Evolutionary conservation across 2,888 invertebrate species (phyloP).

Genomic region (Pilophorus perplexus): DNA sequence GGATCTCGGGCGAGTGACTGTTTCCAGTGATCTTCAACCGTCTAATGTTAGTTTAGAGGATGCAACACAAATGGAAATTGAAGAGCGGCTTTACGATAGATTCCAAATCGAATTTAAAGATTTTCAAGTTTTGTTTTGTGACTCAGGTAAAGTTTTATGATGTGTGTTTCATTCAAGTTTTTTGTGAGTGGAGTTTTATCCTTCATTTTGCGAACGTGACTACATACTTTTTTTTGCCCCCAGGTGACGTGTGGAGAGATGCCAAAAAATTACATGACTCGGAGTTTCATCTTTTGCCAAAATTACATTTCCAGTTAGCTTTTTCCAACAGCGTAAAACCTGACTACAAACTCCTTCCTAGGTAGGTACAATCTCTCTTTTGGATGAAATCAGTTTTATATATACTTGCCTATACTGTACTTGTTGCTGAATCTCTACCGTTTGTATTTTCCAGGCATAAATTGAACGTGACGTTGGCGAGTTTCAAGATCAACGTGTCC

Average conservation of each 20-base stretch:
- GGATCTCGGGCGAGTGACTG: conserved; percentile 67
- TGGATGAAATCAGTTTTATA: background rate
- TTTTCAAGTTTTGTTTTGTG: conserved; percentile 63
- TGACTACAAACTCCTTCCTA: conserved; percentile 67
- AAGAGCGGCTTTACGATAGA: conserved; percentile 75
- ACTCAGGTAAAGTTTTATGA: conserved; percentile 55
- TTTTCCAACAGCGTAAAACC: conserved; percentile 73
- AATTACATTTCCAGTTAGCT: conserved; percentile 63
- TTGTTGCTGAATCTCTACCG: background rate
- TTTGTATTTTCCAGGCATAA: too few species aligned
- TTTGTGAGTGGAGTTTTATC: background rate
- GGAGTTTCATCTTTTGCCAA: conserved; percentile 70
- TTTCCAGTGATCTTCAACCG: conserved; percentile 73
- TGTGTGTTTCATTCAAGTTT: background rate
- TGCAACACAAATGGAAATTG: conserved; percentile 77
- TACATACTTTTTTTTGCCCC: conserved; percentile 46
- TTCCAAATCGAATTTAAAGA: conserved; percentile 68
- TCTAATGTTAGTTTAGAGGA: conserved; percentile 66
- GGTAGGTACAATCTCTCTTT: conserved; percentile 52
- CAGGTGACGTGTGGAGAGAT: conserved; percentile 73
- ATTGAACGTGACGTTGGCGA: conserved; percentile 68
- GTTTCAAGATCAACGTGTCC: conserved; percentile 71
- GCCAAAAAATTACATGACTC: conserved; percentile 68
- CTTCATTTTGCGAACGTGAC: background rate
- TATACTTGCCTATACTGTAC: background rate